Conservation (phyloP, 1,140 invertebrate species). For the Mercenaria mercenaria region DNA sequence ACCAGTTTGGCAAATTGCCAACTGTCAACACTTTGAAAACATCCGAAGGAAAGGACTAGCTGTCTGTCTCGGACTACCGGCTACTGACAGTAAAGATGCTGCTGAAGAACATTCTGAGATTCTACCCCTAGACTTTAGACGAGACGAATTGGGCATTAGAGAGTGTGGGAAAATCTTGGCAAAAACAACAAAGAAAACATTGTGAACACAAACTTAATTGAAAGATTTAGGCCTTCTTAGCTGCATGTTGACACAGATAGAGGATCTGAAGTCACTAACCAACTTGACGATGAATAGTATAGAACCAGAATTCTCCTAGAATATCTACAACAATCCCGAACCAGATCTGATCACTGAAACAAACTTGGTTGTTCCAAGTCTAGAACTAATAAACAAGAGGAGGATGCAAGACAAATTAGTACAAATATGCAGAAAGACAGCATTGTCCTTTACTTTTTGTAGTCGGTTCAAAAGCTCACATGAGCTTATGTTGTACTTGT, state of each 20-base stretch:
- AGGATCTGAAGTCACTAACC: background rate
- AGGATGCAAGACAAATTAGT: background rate
- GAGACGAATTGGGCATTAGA: no score
- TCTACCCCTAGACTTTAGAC: background rate
- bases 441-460: conserved; percentile 25
- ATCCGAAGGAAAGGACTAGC: background rate
- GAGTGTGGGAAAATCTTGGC: background rate
- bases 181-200: background rate
- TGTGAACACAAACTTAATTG: background rate
- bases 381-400: background rate
- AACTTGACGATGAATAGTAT: background rate
- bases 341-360: background rate
- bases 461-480: no score
- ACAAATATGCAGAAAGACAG: background rate
- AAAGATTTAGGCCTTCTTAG: background rate
- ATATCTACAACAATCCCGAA: background rate
- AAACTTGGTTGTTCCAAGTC: no score
- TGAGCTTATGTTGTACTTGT: no score
- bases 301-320: conserved; percentile 11
- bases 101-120: background rate
- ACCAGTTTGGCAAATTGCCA: conserved; percentile 33
- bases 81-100: background rate
- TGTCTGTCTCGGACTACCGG: background rate
- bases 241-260: background rate
- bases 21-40: background rate